A percentile compares a stretch with the other conserved stretches of the same genome.
phyloP scores from a whole-genome alignment of 30 jellyfish, hydroid and myxozoan species.

The Aurelia sp. region DNA sequence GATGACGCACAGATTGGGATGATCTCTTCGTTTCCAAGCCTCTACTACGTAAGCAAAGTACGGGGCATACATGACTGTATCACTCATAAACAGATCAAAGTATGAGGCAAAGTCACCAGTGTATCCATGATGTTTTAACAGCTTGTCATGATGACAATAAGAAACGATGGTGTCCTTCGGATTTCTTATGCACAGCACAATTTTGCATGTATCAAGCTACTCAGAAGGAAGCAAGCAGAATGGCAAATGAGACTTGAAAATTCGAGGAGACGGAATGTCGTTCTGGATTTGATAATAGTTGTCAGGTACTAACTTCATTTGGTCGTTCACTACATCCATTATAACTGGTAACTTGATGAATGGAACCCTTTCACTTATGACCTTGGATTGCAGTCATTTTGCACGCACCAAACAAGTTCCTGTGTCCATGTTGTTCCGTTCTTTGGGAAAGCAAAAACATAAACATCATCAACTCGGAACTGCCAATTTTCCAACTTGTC shows the following conservation, averaged over 20 bases:
- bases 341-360: neutral
- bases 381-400: neutral
- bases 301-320: neutral
- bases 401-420: slow-evolving; percentile 32
- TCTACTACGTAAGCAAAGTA: slow-evolving; percentile 2
- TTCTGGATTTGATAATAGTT: neutral
- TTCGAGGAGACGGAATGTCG: slow-evolving; percentile 2
- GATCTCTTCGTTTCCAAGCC: slow-evolving; percentile 8
- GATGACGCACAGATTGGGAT: slow-evolving; percentile 10
- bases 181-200: slow-evolving; percentile 22
- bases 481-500: slow-evolving; percentile 19
- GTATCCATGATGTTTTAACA: slow-evolving; percentile 4
- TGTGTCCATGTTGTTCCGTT: slow-evolving; percentile 65
- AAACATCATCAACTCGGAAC: slow-evolving; percentile 30
- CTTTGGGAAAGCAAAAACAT: slow-evolving; percentile 27
- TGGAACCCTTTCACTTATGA: neutral
- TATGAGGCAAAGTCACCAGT: slow-evolving; percentile 25
- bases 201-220: slow-evolving; percentile 7
- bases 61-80: slow-evolving; percentile 1
- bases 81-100: slow-evolving; percentile 12
- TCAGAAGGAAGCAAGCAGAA: slow-evolving; percentile 11
- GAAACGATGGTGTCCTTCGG: slow-evolving; percentile 52
- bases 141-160: slow-evolving; percentile 23
- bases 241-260: slow-evolving; percentile 5
- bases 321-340: neutral